Evolutionary conservation across 2,888 invertebrate genomes (phyloP), one percentile per base, ranked within the genome.

Genomic region (Agonopterix heracliana): DNA sequence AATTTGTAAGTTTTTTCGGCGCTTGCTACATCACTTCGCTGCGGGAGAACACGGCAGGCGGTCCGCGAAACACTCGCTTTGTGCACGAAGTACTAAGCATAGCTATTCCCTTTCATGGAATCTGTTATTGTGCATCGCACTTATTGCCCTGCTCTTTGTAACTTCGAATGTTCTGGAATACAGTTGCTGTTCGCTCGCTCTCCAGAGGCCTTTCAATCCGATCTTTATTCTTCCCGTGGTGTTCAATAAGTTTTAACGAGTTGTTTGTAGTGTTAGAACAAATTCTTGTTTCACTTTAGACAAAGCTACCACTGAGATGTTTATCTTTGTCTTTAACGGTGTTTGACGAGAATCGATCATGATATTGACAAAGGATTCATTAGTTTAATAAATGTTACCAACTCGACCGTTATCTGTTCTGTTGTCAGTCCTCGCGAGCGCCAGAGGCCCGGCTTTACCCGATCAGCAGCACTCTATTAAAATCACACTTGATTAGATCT

Each of bases 401-500:
- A n/a, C 26, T 26, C 26, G 26, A 66, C 68, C 68, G 74, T 72
- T 76, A 77, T 67, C 68, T 68, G 58, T 64, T 69, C 57, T 61
- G 61, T 58, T 53, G 57, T 56, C 50, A 54, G 59, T 59, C 54
- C 55, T 55, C 55, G 56, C 56, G 56, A 59, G 50, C 57, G 45
- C 9, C 14, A 3, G 40, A 9, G 35, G 49, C 46, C 48, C 47
- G 52, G 51, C 50, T 55, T 58, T 59, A 70, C 59, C 66, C 61
- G 66, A 74, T 73, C 73, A 66, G 60, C 74, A 69, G 70, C 68
- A 71, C 74, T 81, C 72, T 77, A 80, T 81, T 79, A 82, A 80
- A 81, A 81, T 81, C 76, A 77, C 81, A 78, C 78, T 83, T 78
- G 81, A 82, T 85, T 80, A 81, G 71, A 79, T 81, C 78, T 74